These are phyloP conservation scores for Pelosia muscerda DNA, from an alignment of 2,888 invertebrate species.

Conservation along the genomic window DNA sequence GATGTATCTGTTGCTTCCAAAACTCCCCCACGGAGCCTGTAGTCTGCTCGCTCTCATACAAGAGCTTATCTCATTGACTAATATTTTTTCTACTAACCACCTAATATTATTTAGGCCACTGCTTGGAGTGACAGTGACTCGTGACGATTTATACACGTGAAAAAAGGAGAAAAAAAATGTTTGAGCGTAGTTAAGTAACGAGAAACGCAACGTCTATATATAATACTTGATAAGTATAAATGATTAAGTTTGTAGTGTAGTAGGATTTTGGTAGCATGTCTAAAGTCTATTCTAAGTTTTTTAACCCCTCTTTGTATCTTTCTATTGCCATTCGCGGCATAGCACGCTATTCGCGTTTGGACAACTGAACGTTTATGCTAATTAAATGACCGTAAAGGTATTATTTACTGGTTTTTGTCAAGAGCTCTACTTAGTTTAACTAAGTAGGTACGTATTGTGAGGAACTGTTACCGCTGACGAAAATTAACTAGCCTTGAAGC, in stretches of 20 bases:
- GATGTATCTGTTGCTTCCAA: not conserved
- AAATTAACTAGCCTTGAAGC: not conserved
- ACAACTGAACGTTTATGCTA: not conserved
- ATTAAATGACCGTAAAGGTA: not conserved
- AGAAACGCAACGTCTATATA: not conserved
- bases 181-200: not conserved
- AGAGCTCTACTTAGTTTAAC: not conserved
- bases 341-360: not conserved
- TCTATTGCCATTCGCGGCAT: not conserved
- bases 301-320: not conserved
- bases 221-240: not conserved
- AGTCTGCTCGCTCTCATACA: not conserved
- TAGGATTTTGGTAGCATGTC: not conserved
- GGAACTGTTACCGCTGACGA: not conserved
- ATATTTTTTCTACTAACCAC: too few species aligned
- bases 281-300: not conserved
- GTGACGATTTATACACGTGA: too few species aligned
- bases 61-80: too few species aligned
- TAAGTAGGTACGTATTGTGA: not conserved
- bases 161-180: too few species aligned
- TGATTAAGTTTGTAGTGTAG: too few species aligned
- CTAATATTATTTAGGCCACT: too few species aligned
- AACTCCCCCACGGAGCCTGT: not conserved
- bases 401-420: conserved; percentile 2
- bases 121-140: too few species aligned